Base-by-base conservation (phyloP, 2,113 vertebrate species). In the Xyrauchen texanus region DNA sequence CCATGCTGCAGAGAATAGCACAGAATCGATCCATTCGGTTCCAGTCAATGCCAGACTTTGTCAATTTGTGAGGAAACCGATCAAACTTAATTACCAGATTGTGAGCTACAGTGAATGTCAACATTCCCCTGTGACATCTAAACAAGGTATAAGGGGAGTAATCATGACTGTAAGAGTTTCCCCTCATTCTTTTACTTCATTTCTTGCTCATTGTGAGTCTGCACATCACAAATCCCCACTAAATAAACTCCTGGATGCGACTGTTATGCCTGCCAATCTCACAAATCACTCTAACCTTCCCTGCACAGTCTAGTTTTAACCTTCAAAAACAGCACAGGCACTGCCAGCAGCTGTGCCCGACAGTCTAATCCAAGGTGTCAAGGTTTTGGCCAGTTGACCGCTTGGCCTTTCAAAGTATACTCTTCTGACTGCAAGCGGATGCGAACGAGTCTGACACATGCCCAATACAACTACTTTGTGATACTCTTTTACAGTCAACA, bases 1-100 rank as follows among this genome's bases (percentile, higher is more conserved):
- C 42, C 57, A 85, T 68, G 69, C 72, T 79, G 80, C 12, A 61
- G 70, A 83, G 9, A 77, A 34, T 46, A 63, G 42, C 5, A n/a
- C 4, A 2, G 3, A 11, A 75, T 42, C 7, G 46, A 62, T 51
- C 46, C 46, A 8, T 51, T 34, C 21, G 21, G 21, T 34, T 42
- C 3, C 60, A 42, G 10, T 63, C 60, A 42, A 63, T 63, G 58
- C 16, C 11, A 55, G 66, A 78, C 12, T 51, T 52, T 6, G 72
- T 10, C 72, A 52, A 61, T 63, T 34, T 8, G 72, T 13, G 16
- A 63, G 16, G 11, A 75, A 63, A 16, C 55, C n/a, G 16, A 75
- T 75, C 72, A 63, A 44, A 16, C 72, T 52, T 15, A 52, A 75
- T 62, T 34, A 74, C 71, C 15, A 49, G 15, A 51, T 51, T 42